Evolutionary conservation across 1,140 invertebrate genomes (phyloP).

Genomic region (Apis florea): DNA sequence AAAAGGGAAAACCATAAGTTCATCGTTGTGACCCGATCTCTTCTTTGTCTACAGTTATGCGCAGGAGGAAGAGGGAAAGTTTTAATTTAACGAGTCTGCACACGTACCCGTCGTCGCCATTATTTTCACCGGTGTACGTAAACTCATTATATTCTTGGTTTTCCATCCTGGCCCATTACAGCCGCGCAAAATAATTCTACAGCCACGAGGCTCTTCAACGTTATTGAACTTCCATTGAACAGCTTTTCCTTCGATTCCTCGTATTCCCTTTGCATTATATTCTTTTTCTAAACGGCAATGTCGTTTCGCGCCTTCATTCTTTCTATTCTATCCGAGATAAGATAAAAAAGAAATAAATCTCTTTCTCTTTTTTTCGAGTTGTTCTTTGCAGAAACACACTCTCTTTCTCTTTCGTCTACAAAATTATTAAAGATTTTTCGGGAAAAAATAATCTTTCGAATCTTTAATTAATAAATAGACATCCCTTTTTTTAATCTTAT

Average conservation of each 20-base stretch:
- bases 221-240: not conserved
- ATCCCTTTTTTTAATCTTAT: no score
- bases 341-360: not conserved
- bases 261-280: not conserved
- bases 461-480: no score
- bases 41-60: conserved; percentile 30
- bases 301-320: not conserved
- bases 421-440: no score
- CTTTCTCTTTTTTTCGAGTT: not conserved
- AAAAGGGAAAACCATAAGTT: not conserved
- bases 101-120: conserved; percentile 17
- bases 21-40: not conserved
- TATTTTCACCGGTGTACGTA: conserved; percentile 32
- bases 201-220: not conserved
- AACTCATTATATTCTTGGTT: conserved; percentile 32
- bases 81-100: conserved; percentile 42
- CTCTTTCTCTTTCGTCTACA: no score
- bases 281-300: not conserved
- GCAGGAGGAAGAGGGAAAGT: not conserved
- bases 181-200: not conserved
- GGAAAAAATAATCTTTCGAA: not conserved
- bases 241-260: not conserved
- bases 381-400: no score
- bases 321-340: not conserved
- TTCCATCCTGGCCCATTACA: not conserved